A percentile compares a stretch with the other conserved stretches of the same genome.
Evolutionary conservation across 2,797 vertebrate genomes (phyloP).

Genomic region (Anomalospiza imberbis): DNA sequence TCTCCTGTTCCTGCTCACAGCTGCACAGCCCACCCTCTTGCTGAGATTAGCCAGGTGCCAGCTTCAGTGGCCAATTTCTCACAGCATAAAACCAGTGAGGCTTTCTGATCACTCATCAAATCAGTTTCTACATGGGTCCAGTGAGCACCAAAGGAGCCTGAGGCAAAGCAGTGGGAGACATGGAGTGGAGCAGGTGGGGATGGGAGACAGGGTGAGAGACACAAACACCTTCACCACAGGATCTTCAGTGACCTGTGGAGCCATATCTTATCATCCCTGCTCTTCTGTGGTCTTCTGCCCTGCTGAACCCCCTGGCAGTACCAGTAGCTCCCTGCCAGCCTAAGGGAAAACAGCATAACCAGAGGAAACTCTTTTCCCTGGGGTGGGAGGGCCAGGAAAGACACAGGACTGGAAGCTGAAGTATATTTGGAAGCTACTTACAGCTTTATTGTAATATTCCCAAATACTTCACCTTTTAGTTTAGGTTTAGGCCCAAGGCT

Average conservation of each 20-base stretch:
- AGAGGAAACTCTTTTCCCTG: not conserved
- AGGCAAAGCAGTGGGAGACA: not conserved
- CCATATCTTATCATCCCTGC: not conserved
- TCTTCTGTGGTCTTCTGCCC: not conserved
- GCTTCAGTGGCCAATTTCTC: not conserved
- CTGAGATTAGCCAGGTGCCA: not conserved
- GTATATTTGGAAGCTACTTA: not conserved
- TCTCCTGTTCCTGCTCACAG: not conserved
- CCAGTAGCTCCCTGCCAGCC: not conserved
- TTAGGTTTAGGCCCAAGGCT: not conserved
- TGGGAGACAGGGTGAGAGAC: not conserved
- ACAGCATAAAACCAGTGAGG: not conserved
- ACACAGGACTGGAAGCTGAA: not conserved
- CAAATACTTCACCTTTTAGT: not conserved
- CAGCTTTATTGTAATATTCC: not conserved
- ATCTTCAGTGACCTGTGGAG: not conserved
- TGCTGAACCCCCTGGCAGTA: not conserved
- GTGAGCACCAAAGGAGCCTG: not conserved
- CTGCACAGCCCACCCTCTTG: not conserved
- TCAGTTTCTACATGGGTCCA: fast-evolving
- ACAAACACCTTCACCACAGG: not conserved
- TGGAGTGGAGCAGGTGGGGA: not conserved
- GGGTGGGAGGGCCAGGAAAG: not conserved
- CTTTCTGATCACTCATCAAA: not conserved
- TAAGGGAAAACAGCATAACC: not conserved